Percentiles rank a stretch among this genome's conserved stretches.
Conservation (phyloP, 2,113 vertebrate species). For the Orthonyx spaldingii region DNA sequence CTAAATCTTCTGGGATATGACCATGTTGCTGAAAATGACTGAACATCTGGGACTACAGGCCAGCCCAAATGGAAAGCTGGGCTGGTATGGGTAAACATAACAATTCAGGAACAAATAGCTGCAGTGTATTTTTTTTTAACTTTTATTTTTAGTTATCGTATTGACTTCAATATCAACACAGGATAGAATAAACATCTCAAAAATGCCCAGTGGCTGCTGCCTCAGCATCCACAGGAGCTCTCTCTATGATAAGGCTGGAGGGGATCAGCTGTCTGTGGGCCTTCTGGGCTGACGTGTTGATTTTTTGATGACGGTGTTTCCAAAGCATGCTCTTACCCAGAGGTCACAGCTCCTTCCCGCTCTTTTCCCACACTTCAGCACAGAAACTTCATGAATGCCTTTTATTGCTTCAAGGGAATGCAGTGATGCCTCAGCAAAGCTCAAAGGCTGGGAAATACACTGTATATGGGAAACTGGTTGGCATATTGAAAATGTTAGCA, state of each 20-base stretch:
- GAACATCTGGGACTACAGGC: slow-evolving; percentile 54
- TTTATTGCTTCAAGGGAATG: slow-evolving; percentile 41
- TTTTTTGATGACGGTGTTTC: slow-evolving; percentile 59
- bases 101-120: slow-evolving; percentile 35
- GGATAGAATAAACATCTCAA: slow-evolving; percentile 43
- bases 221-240: slow-evolving; percentile 40
- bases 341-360: slow-evolving; percentile 31
- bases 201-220: slow-evolving; percentile 30
- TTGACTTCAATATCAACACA: slow-evolving; percentile 20
- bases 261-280: background rate
- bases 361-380: slow-evolving; percentile 73
- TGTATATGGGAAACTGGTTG: slow-evolving; percentile 39
- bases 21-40: slow-evolving; percentile 29
- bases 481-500: background rate
- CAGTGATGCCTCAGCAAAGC: background rate
- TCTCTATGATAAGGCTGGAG: background rate
- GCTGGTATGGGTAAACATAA: slow-evolving; percentile 59
- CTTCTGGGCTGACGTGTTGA: slow-evolving; percentile 59
- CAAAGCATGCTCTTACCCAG: slow-evolving; percentile 57
- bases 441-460: background rate
- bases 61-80: slow-evolving; percentile 35
- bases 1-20: slow-evolving; percentile 66
- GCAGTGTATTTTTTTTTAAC: background rate
- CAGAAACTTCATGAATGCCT: slow-evolving; percentile 53
- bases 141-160: slow-evolving; percentile 57